Percentiles rank a stretch among this genome's conserved stretches.
Evolutionary conservation across 53 echinoderm and acorn worm genomes (phyloP).

Genomic region (Apostichopus leukothele): DNA sequence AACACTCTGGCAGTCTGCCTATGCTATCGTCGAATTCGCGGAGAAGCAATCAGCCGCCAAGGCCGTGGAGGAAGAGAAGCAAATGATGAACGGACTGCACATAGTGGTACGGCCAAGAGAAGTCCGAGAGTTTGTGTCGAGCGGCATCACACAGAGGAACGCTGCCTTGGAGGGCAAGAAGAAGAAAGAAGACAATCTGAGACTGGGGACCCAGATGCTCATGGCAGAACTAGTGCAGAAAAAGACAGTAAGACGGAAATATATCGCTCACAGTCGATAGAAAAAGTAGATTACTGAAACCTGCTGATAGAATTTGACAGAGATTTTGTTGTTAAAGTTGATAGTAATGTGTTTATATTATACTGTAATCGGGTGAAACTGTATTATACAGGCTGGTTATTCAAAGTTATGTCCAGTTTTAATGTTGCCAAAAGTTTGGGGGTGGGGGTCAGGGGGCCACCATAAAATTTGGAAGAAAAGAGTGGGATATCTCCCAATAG

Average conservation of each 20-base stretch:
- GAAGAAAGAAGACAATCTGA: constrained; percentile 18
- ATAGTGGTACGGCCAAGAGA: constrained; percentile 80
- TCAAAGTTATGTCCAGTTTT: too few relatives aligned
- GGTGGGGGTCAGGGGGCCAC: too few relatives aligned
- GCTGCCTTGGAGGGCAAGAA: constrained; percentile 25
- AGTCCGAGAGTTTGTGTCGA: constrained; percentile 51
- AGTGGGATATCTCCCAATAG: too few relatives aligned
- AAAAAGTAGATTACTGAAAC: too few relatives aligned
- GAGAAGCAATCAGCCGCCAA: constrained; percentile 59
- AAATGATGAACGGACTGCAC: constrained; percentile 77
- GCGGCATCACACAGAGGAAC: constrained; percentile 19
- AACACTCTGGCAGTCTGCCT: constrained; percentile 65
- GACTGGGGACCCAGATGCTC: constrained; percentile 39
- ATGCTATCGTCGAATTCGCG: constrained; percentile 89
- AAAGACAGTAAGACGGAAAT: neutral
- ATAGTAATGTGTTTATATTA: too few relatives aligned
- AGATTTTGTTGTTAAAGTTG: too few relatives aligned
- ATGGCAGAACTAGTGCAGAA: constrained; percentile 44
- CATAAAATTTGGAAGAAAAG: too few relatives aligned
- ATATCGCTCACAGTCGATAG: too few relatives aligned
- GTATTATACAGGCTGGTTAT: too few relatives aligned
- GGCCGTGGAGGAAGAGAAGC: constrained; percentile 74
- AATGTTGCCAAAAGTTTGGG: too few relatives aligned
- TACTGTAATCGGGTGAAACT: too few relatives aligned
- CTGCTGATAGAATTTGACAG: too few relatives aligned